These are phyloP conservation scores for Sturmia bella DNA, from an alignment of 2,888 invertebrate species.

Conservation along the genomic window DNA sequence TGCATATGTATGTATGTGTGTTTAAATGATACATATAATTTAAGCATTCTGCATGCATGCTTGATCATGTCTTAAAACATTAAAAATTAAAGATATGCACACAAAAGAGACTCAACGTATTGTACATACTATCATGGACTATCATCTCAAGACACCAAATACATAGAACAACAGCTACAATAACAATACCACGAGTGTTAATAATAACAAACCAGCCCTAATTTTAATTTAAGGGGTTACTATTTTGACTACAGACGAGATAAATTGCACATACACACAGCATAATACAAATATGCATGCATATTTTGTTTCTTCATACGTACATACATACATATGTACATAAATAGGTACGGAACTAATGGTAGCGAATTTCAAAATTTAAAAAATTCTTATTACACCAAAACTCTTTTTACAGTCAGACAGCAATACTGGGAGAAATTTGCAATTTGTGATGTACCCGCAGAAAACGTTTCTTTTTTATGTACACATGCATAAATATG, in stretches of 20 bases:
- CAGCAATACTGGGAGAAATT: conserved; percentile 19
- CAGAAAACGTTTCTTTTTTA: background rate
- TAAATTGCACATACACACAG: background rate
- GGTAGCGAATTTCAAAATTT: conserved; percentile 31
- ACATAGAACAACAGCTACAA: conserved; percentile 25
- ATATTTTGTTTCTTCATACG: background rate
- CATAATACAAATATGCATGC: background rate
- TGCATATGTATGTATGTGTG: background rate
- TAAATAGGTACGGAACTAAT: conserved; percentile 35
- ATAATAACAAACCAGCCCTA: conserved; percentile 53
- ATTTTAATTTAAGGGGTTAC: conserved; percentile 55
- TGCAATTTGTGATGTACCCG: conserved; percentile 42
- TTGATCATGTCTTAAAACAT: conserved; percentile 59
- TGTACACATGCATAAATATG: no score
- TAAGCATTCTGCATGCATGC: conserved; percentile 53
- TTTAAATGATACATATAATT: background rate
- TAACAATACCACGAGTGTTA: conserved; percentile 9
- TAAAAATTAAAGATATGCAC: conserved; percentile 12
- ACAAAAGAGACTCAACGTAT: background rate
- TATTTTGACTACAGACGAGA: conserved; percentile 37
- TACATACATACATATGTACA: conserved; percentile 4
- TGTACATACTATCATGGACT: conserved; percentile 42
- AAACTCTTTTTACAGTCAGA: conserved; percentile 4
- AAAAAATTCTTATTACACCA: background rate
- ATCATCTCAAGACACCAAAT: conserved; percentile 39